These are phyloP conservation scores for Callyntrura sp. DNA, from an alignment of 2,888 invertebrate genomes.

Conservation along the genomic window DNA sequence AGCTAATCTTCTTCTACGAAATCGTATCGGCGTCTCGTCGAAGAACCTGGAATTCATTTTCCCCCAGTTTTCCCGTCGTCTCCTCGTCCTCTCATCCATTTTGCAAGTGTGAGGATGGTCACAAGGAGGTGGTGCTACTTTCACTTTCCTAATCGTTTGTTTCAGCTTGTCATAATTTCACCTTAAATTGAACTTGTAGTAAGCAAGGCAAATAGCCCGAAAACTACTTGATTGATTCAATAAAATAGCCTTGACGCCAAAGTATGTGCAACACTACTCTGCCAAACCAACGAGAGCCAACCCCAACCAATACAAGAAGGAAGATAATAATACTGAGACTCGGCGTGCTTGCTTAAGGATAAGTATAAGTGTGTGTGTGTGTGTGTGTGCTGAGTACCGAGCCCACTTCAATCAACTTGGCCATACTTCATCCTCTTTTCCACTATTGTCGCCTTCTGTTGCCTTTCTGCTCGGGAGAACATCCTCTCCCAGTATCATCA, in stretches of 20 bases:
- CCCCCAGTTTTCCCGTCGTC: too few species aligned
- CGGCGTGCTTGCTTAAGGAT: slow-evolving; percentile 17
- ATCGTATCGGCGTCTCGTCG: too few species aligned
- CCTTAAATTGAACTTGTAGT: too few species aligned
- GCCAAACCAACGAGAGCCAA: not conserved
- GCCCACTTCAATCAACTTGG: slow-evolving; percentile 47
- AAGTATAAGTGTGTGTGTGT: slow-evolving; percentile 24
- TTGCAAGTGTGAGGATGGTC: too few species aligned
- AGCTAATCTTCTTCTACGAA: too few species aligned
- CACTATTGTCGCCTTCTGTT: slow-evolving; percentile 26
- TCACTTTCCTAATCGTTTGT: too few species aligned
- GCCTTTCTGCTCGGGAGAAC: slow-evolving; percentile 5
- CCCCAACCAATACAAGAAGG: not conserved
- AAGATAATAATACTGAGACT: not conserved
- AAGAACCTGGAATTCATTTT: too few species aligned
- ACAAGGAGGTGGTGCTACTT: too few species aligned
- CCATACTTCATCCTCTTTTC: slow-evolving; percentile 49
- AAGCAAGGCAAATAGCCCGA: not conserved
- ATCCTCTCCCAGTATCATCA: not conserved
- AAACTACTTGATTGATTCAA: slow-evolving; percentile 31
- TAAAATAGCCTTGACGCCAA: not conserved
- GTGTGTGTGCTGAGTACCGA: slow-evolving; percentile 21
- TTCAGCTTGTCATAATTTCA: too few species aligned
- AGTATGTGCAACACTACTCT: too few species aligned
- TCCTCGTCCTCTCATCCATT: too few species aligned